These are phyloP conservation scores for Zapornia atra DNA, from an alignment of 2,113 vertebrate genomes.

Conservation along the genomic window DNA sequence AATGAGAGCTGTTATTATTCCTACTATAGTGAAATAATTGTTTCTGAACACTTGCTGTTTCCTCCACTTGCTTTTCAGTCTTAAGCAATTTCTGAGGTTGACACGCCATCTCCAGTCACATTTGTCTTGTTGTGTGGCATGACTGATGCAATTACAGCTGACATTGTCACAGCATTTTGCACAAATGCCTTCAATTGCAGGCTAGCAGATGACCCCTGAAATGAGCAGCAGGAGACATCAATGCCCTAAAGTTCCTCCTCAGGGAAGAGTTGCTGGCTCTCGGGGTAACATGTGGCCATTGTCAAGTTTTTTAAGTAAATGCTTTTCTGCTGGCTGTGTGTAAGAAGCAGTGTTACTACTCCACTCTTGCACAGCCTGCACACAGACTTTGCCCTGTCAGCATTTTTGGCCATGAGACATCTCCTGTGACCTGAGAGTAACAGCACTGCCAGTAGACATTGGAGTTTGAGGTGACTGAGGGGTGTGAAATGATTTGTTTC, in stretches of 20 bases:
- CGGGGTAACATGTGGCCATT: background rate
- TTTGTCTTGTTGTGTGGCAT: background rate
- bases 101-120: constrained; percentile 1
- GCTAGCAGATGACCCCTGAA: background rate
- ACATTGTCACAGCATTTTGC: background rate
- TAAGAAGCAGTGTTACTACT: background rate
- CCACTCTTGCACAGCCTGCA: background rate
- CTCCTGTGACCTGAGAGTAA: background rate
- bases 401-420: background rate
- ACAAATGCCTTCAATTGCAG: background rate
- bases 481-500: background rate
- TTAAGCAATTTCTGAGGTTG: constrained; percentile 12
- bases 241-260: background rate
- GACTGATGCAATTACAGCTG: constrained; percentile 29
- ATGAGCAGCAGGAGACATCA: background rate
- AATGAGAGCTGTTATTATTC: background rate
- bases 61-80: constrained; percentile 2
- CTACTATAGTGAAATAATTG: background rate
- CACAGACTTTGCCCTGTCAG: background rate
- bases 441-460: background rate
- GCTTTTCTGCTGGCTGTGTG: background rate
- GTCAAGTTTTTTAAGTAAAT: background rate
- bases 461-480: background rate
- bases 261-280: background rate
- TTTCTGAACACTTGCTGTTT: background rate